Percentiles rank a stretch among this genome's conserved stretches.
Evolutionary conservation across 2,888 invertebrate species (phyloP).

Genomic region (Cataglyphis altisquamis): DNA sequence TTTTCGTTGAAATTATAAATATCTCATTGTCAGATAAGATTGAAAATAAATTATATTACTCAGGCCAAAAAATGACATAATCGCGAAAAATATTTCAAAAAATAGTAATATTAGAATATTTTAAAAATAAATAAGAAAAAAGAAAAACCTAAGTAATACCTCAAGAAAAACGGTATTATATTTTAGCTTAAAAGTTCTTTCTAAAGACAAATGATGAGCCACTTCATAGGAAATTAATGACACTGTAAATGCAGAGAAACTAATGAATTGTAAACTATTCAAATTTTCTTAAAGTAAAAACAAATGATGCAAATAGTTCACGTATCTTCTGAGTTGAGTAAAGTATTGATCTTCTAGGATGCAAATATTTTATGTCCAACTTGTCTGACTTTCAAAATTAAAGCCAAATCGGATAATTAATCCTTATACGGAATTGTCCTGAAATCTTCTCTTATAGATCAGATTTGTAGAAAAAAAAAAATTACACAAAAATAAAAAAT

Average conservation of each 20-base stretch:
- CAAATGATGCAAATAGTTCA: slow-evolving; percentile 23
- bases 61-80: too few species aligned
- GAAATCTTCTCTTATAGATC: background rate
- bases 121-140: slow-evolving; percentile 70
- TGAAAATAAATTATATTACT: background rate
- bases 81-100: slow-evolving; percentile 51
- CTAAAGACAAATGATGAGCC: slow-evolving; percentile 55
- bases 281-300: slow-evolving; percentile 27
- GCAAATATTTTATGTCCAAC: slow-evolving; percentile 38
- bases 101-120: slow-evolving; percentile 52
- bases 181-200: slow-evolving; percentile 39
- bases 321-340: slow-evolving; percentile 20
- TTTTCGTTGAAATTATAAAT: too few species aligned
- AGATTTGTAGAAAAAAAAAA: background rate
- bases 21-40: too few species aligned
- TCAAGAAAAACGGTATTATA: slow-evolving; percentile 35
- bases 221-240: slow-evolving; percentile 4
- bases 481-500: slow-evolving; percentile 34
- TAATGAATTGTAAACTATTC: slow-evolving; percentile 28
- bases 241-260: background rate
- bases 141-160: slow-evolving; percentile 63
- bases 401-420: slow-evolving; percentile 28
- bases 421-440: slow-evolving; percentile 22
- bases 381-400: slow-evolving; percentile 43
- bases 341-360: slow-evolving; percentile 30